phyloP scores from a whole-genome alignment of 2,888 invertebrate genomes.

The Thera obeliscata region DNA sequence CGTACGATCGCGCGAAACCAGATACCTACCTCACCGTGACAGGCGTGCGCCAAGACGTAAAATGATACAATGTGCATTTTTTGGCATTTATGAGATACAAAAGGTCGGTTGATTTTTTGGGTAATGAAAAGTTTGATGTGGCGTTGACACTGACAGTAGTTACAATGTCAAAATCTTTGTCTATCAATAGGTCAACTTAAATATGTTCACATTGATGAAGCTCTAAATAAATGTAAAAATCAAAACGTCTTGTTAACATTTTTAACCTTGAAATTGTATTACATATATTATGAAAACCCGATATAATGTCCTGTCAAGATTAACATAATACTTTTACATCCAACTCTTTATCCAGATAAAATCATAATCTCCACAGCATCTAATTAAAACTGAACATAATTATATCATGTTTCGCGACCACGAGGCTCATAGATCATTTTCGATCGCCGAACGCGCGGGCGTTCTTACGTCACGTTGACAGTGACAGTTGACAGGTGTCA shows the following conservation, averaged over 20 bases:
- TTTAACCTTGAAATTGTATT: no score
- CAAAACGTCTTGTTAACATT: no score
- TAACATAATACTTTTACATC: conserved; percentile 19
- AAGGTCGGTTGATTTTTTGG: conserved; percentile 4
- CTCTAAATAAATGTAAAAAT: no score
- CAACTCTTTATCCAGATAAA: conserved; percentile 34
- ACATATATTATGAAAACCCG: neutral
- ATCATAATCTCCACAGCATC: conserved; percentile 48
- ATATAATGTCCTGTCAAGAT: conserved; percentile 1
- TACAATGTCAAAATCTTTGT: no score
- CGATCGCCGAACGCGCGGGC: conserved; percentile 64
- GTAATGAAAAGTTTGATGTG: neutral
- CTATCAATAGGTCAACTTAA: no score
- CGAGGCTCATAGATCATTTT: conserved; percentile 65
- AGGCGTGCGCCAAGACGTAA: conserved; percentile 35
- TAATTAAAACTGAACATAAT: conserved; percentile 66
- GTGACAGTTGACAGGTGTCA: conserved; percentile 82
- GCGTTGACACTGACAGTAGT: conserved; percentile 4
- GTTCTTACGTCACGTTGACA: conserved; percentile 72
- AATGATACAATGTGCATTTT: conserved; percentile 26
- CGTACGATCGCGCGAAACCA: conserved; percentile 44
- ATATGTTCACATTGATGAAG: no score
- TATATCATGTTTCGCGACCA: conserved; percentile 78
- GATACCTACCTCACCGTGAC: conserved; percentile 50
- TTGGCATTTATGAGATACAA: conserved; percentile 20